Evolutionary conservation across 2,888 invertebrate genomes (phyloP).

Genomic region (Phyllotreta striolata): DNA sequence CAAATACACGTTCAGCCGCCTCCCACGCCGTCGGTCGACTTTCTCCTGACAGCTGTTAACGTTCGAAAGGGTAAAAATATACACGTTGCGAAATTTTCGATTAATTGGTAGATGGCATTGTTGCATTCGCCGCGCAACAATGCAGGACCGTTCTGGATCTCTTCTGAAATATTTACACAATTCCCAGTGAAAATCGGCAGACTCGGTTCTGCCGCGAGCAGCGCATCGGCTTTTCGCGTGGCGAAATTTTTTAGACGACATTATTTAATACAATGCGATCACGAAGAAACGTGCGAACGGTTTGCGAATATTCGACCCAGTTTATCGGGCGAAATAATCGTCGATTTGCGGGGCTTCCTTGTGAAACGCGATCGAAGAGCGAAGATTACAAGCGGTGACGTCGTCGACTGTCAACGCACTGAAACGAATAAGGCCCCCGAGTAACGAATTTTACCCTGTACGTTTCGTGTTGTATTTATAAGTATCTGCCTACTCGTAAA

Average conservation of each 20-base stretch:
- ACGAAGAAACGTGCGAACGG: conserved; percentile 32
- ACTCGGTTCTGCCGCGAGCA: not conserved
- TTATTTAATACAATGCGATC: conserved; percentile 38
- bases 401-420: conserved; percentile 9
- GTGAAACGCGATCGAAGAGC: conserved; percentile 5
- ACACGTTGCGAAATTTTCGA: conserved; percentile 48
- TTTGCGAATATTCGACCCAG: conserved; percentile 33
- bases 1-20: conserved; percentile 9
- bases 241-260: conserved; percentile 37
- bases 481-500: not conserved
- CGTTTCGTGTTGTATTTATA: not conserved
- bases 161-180: conserved; percentile 1
- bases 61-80: conserved; percentile 39
- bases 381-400: conserved; percentile 16
- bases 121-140: conserved; percentile 22
- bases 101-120: conserved; percentile 44
- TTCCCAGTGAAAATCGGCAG: conserved; percentile 10
- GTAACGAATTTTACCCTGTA: too few relatives aligned
- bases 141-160: too few relatives aligned
- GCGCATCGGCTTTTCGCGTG: conserved; percentile 22
- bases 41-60: conserved; percentile 47
- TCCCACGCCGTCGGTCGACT: conserved; percentile 43
- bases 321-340: conserved; percentile 24
- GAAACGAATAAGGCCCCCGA: too few relatives aligned
- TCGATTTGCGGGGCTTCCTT: conserved; percentile 17